These are phyloP conservation scores for Myocastor coypus DNA, from an alignment of 2,113 vertebrate genomes.

Conservation along the genomic window DNA sequence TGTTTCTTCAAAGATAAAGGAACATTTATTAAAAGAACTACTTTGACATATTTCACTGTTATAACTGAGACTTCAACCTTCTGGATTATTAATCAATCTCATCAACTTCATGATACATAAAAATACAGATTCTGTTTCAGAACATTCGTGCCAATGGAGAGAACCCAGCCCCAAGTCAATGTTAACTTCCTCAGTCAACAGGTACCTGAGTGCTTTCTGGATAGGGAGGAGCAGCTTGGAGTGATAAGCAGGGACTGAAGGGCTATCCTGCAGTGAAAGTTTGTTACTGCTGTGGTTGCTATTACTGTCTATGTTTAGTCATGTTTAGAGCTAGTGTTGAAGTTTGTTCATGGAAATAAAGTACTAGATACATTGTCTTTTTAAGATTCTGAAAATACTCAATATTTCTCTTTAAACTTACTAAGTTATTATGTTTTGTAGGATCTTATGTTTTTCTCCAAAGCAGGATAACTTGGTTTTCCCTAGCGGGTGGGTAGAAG, in stretches of 20 bases:
- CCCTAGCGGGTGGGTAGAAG: not conserved
- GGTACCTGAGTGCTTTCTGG: not conserved
- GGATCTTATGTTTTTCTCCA: slow-evolving; percentile 21
- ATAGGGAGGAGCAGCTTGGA: not conserved
- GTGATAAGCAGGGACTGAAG: not conserved
- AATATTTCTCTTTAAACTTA: slow-evolving; percentile 40
- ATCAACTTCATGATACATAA: not conserved
- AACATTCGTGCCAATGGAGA: not conserved
- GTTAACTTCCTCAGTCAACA: not conserved
- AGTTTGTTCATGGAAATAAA: slow-evolving; percentile 10
- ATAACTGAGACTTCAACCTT: not conserved
- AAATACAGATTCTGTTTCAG: not conserved
- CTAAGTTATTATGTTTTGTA: not conserved
- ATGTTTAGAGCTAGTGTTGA: not conserved
- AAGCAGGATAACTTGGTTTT: not conserved
- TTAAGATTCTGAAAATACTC: not conserved
- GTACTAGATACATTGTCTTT: not conserved
- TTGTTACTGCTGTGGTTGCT: not conserved
- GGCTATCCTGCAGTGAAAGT: not conserved
- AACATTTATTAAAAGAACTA: not conserved
- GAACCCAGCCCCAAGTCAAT: not conserved
- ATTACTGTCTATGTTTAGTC: not conserved
- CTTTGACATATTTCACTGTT: slow-evolving; percentile 30
- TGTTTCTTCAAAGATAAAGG: not conserved
- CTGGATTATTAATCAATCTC: slow-evolving; percentile 27